Percentiles rank a stretch among this genome's conserved stretches.
Conservation (phyloP, 2,797 vertebrate genomes). For the Eulemur coronatus region DNA sequence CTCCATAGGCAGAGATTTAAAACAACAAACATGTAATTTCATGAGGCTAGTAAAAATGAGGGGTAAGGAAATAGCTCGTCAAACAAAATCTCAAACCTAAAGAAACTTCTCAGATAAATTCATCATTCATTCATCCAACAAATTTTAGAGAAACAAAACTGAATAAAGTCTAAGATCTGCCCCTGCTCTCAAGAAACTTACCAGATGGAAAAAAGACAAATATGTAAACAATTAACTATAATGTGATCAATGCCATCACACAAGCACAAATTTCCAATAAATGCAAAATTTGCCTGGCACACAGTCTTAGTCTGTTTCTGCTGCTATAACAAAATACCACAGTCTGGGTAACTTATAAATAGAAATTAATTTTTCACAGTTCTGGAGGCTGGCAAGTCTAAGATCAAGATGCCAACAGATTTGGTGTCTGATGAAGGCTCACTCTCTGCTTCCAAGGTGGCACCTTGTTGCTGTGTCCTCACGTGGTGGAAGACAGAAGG, state of each 20-base stretch:
- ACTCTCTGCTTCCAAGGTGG: neutral
- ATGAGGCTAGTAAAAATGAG: neutral
- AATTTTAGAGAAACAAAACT: slow-evolving; percentile 3
- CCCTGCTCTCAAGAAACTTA: neutral
- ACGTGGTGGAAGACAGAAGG: neutral
- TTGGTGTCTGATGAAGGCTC: neutral
- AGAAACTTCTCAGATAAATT: neutral
- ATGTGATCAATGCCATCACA: neutral
- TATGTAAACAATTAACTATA: neutral
- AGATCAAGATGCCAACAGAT: neutral
- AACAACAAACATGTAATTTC: neutral
- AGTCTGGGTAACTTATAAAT: neutral
- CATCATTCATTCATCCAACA: neutral
- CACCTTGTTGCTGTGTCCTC: neutral
- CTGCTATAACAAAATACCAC: neutral
- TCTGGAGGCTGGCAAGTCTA: neutral
- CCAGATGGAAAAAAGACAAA: neutral
- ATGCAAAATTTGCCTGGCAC: neutral
- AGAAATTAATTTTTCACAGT: neutral
- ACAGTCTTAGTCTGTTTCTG: neutral
- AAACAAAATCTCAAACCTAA: slow-evolving; percentile 21
- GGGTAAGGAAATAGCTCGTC: neutral
- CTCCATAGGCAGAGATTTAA: neutral
- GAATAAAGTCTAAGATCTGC: neutral
- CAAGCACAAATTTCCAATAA: neutral